Evolutionary conservation across 1,140 invertebrate species (phyloP).

Genomic region (Acromyrmex charruanus): DNA sequence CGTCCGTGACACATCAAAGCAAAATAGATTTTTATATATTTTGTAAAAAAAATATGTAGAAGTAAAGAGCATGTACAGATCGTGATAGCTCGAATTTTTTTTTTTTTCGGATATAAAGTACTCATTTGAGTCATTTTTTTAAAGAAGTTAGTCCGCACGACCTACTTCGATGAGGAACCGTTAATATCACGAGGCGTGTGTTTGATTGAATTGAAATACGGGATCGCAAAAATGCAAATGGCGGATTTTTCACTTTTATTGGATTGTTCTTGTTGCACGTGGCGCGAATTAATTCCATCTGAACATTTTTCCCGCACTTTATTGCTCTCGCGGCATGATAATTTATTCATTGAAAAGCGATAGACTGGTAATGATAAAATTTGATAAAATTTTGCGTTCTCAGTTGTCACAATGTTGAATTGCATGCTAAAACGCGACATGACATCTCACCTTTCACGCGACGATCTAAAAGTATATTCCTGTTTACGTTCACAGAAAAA

Average conservation of each 20-base stretch:
- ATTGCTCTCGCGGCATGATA: neutral
- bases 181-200: neutral
- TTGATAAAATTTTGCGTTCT: constrained; percentile 34
- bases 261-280: neutral
- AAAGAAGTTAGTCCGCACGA: neutral
- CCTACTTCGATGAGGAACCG: neutral
- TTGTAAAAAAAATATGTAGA: neutral
- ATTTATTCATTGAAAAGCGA: constrained; percentile 37
- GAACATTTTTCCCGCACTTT: neutral
- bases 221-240: neutral
- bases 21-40: neutral
- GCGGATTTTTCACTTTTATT: neutral
- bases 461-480: neutral
- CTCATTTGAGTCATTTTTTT: constrained; percentile 17
- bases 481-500: neutral
- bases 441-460: neutral
- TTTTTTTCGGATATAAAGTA: neutral
- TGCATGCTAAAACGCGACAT: constrained; percentile 16
- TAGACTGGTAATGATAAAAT: neutral
- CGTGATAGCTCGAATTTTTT: neutral
- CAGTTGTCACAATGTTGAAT: neutral
- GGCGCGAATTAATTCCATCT: constrained; percentile 13
- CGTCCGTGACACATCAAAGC: neutral
- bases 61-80: neutral
- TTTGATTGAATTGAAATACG: neutral